Evolutionary conservation across 2,797 vertebrate genomes (phyloP).

Genomic region (Enteromius radiatus): DNA sequence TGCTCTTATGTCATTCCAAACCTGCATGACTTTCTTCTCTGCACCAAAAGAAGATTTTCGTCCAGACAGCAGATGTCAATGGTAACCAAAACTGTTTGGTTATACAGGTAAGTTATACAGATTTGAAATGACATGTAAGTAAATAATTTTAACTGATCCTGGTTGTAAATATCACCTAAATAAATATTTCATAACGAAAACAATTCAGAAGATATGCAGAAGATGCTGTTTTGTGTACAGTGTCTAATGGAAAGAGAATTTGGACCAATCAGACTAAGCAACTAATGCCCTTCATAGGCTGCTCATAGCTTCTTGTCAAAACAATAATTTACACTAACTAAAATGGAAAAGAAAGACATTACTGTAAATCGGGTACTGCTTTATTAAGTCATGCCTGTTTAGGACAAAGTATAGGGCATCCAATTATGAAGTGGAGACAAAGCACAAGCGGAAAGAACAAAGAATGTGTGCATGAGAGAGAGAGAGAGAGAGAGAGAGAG

Average conservation of each 20-base stretch:
- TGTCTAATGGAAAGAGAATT: not conserved
- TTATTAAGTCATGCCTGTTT: not conserved
- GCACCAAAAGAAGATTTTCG: not conserved
- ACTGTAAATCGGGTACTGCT: not conserved
- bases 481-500: not conserved
- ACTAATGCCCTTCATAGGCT: not conserved
- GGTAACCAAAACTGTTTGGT: not conserved
- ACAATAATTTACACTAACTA: not conserved
- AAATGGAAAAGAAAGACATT: not conserved
- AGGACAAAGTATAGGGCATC: slow-evolving; percentile 58
- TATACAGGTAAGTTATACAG: too few species aligned
- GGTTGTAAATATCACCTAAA: not conserved
- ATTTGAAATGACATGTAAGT: not conserved
- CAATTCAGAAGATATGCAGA: too few species aligned
- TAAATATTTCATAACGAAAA: too few species aligned
- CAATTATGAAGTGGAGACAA: slow-evolving; percentile 49
- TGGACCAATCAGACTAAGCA: not conserved
- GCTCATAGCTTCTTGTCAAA: not conserved
- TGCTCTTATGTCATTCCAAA: not conserved
- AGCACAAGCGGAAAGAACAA: slow-evolving; percentile 34
- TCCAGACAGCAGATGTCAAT: not conserved
- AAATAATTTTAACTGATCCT: not conserved
- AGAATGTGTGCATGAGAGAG: slow-evolving; percentile 24
- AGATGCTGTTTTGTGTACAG: not conserved
- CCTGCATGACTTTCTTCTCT: not conserved